These are phyloP conservation scores for Lottia scabra DNA, from an alignment of 2,888 invertebrate genomes.

Conservation along the genomic window DNA sequence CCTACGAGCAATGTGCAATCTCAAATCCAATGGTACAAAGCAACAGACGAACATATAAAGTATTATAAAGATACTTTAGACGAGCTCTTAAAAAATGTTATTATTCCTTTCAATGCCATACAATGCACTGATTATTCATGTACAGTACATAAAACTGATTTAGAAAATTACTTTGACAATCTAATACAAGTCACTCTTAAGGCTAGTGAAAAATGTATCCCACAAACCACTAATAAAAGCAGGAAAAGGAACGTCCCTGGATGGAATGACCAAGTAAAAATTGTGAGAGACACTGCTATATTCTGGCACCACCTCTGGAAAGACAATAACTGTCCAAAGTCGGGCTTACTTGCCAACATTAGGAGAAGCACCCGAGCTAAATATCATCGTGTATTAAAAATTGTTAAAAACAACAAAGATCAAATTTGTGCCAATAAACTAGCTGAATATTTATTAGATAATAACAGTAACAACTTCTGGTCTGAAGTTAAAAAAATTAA, in stretches of 20 bases:
- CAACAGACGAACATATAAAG: constrained; percentile 1
- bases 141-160: not conserved
- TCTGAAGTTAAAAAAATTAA: not conserved
- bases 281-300: not conserved
- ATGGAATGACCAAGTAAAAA: not conserved
- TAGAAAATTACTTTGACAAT: not conserved
- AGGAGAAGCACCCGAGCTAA: not conserved
- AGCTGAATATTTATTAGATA: not conserved
- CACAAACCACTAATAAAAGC: not conserved
- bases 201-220: not conserved
- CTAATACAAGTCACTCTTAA: not conserved
- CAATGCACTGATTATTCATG: not conserved
- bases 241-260: not conserved
- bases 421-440: not conserved
- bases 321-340: not conserved
- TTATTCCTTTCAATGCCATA: not conserved
- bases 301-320: not conserved
- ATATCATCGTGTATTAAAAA: not conserved
- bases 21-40: not conserved
- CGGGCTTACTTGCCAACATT: not conserved
- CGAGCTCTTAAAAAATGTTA: not conserved
- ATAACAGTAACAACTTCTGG: not conserved
- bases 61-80: not conserved
- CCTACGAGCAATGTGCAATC: not conserved
- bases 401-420: not conserved